Evolutionary conservation across 1,140 invertebrate genomes (phyloP), one percentile per base, ranked within the genome.

Genomic region (Marisa cornuarietis): DNA sequence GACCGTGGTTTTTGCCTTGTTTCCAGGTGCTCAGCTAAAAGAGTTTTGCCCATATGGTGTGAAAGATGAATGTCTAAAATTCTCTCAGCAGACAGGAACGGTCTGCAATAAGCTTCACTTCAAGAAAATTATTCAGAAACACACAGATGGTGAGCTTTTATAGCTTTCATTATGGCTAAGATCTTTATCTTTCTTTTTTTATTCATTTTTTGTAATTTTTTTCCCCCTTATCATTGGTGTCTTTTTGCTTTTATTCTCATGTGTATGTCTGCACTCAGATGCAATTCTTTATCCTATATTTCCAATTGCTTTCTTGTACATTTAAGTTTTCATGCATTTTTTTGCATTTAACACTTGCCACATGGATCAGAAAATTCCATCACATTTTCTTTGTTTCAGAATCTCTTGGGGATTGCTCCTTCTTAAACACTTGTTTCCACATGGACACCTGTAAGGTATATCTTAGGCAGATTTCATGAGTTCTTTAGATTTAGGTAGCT

Each of bases 351-450:
- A 58, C 54, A 58, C 1, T 14, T 68, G 65, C 11, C 9, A 6
- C 13, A 13, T 68, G 22, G 22, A 16, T 68, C 1, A 13, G 65
- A 6, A 13, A 31, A 24, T 13, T 63, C 58, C 20, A 26, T 42
- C 65, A 14, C 51, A 14, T 77, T 79, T 84, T 61, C 79, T 83
- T 68, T 81, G 24, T 86, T 85, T 49, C 82, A 91, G 97, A 99
- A 91, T 94, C 96, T 0, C 92, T 99, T 11, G 98, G 98, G 0
- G 98, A 99, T 89, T 99, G 98, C 90, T 99, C 97, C 66, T 99
- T 99, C 91, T 93, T 99, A 0, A 99, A 99, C 89, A 99, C 98
- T 1, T 99, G 98, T 90, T 99, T 99, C 88, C 98, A 99, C 89
- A 99, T 99, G 97, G 97, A 99, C 84, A 97, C 96, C 71, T 99